Evolutionary conservation across 1,140 invertebrate species (phyloP).

Genomic region (Drosophila nebulosa): DNA sequence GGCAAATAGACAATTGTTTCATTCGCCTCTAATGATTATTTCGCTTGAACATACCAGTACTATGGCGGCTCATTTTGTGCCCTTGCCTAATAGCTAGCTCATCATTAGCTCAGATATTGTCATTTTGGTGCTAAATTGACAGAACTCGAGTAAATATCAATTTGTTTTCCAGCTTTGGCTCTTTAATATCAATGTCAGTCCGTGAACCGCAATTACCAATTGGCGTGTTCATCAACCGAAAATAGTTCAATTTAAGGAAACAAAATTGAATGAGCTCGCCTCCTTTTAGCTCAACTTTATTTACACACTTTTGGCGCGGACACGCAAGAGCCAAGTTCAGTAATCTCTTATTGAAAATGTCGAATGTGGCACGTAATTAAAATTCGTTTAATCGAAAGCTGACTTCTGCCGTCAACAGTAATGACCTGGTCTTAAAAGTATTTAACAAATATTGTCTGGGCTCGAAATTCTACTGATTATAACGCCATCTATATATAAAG

Average conservation of each 20-base stretch:
- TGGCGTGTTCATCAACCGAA: slow-evolving; percentile 45
- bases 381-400: slow-evolving; percentile 67
- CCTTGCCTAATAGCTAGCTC: slow-evolving; percentile 57
- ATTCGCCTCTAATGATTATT: neutral
- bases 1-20: slow-evolving; percentile 50
- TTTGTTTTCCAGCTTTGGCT: slow-evolving; percentile 41
- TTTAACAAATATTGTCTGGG: slow-evolving; percentile 30
- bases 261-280: slow-evolving; percentile 30
- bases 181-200: neutral
- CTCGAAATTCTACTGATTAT: slow-evolving; percentile 47
- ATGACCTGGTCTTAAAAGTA: slow-evolving; percentile 12
- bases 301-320: slow-evolving; percentile 46
- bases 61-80: slow-evolving; percentile 46
- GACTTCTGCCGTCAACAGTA: slow-evolving; percentile 27
- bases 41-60: too few relatives aligned
- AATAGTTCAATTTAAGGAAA: slow-evolving; percentile 30
- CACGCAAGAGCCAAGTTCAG: slow-evolving; percentile 35
- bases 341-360: slow-evolving; percentile 42
- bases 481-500: slow-evolving; percentile 27
- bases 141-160: slow-evolving; percentile 52
- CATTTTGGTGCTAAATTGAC: slow-evolving; percentile 70
- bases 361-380: slow-evolving; percentile 77
- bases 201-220: slow-evolving; percentile 42
- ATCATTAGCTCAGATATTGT: slow-evolving; percentile 74
- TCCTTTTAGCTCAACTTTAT: slow-evolving; percentile 18